These are phyloP conservation scores for Maccullochella peelii DNA, from an alignment of 2,113 vertebrate genomes.

Conservation along the genomic window DNA sequence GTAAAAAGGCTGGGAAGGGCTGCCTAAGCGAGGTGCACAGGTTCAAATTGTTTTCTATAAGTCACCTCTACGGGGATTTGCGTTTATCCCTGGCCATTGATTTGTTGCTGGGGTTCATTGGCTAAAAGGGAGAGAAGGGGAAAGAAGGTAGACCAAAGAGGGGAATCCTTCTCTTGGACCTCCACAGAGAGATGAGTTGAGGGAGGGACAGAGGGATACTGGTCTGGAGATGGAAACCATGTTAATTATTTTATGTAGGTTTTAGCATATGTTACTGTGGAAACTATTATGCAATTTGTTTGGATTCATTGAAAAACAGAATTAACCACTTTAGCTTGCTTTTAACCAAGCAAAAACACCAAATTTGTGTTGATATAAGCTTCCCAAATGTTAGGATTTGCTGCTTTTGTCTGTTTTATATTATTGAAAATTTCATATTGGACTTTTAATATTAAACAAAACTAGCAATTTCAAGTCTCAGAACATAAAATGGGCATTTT, in stretches of 20 bases:
- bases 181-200: conserved; percentile 31
- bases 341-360: conserved; percentile 1
- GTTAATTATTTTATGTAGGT: neutral
- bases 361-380: neutral
- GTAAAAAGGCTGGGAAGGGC: conserved; percentile 67
- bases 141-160: conserved; percentile 49
- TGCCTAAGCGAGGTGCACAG: conserved; percentile 61
- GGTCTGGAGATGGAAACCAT: conserved; percentile 5
- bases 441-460: too few relatives aligned
- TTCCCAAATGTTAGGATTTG: neutral
- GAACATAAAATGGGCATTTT: neutral
- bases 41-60: conserved; percentile 84
- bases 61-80: conserved; percentile 81
- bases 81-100: conserved; percentile 80
- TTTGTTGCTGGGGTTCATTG: conserved; percentile 76
- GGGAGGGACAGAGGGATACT: neutral
- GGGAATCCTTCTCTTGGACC: conserved; percentile 61
- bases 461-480: neutral
- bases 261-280: neutral
- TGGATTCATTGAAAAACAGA: neutral
- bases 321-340: neutral
- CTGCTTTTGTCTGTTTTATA: neutral
- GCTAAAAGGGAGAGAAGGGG: conserved; percentile 59
- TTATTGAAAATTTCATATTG: neutral
- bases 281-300: neutral